Evolutionary conservation across 2,797 vertebrate genomes (phyloP), one percentile per base, ranked within the genome.

Genomic region (Scleropages formosus): DNA sequence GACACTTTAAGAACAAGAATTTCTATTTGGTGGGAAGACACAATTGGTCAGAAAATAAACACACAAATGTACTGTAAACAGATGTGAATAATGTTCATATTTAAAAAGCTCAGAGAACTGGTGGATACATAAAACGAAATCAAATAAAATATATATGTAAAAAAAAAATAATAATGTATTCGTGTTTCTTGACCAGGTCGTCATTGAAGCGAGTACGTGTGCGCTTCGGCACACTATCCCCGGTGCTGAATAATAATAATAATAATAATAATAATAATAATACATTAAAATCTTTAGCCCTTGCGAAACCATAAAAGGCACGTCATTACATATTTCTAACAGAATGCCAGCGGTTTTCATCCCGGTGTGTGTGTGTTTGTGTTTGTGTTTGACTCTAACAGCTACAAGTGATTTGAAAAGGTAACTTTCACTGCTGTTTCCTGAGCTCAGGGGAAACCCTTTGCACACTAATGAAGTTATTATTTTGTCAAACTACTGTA

Each of bases 161-260:
- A 39, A 27, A 58, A 72, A 24, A 18, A 20, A 18, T 59, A 72
- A 31, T 62, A 47, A 18, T 70, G 67, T 31, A 63, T 68, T 63
- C 68, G 39, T 75, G 67, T 61, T 63, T 76, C 18, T 61, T 76
- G 58, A 22, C n/a, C 27, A 74, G 51, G 49, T 26, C 67, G 66
- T 53, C 72, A 2, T 74, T 51, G 46, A n/a, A 60, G 60, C 16
- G 7, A 75, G 27, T n/a, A 15, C 58, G 44, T 61, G 11, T 26
- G 60, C 62, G 27, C 51, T 72, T 18, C 13, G 15, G 22, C 68
- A 65, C 66, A 79, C 85, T 85, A 78, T 39, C 85, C 81, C 15
- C 77, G 83, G 84, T 84, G 74, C 84, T 84, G 83, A 84, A 83
- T 62, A 53, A 27, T n/a, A n/a, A n/a, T n/a, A n/a, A n/a, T n/a